These are phyloP conservation scores for Sebastes taczanowskii DNA, from an alignment of 2,797 vertebrate species.

Conservation along the genomic window DNA sequence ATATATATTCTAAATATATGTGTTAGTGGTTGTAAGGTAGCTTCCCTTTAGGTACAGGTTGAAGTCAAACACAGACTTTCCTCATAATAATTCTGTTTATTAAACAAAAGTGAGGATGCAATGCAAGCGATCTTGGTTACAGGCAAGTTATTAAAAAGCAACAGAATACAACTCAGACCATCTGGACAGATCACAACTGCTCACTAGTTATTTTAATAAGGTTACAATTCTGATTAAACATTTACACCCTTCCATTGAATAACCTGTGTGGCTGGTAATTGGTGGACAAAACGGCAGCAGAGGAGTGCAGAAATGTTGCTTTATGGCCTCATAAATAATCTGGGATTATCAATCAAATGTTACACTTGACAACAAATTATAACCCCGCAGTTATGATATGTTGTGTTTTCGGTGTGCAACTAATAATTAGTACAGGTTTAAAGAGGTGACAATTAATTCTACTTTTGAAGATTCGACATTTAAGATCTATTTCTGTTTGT, in stretches of 20 bases:
- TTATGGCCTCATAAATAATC: not conserved
- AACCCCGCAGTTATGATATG: not conserved
- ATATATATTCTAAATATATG: too few relatives aligned
- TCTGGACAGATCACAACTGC: slow-evolving; percentile 25
- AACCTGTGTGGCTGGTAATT: not conserved
- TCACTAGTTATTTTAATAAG: not conserved
- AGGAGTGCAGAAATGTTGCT: not conserved
- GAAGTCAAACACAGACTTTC: not conserved
- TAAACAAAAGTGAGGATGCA: slow-evolving; percentile 42
- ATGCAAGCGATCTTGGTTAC: slow-evolving; percentile 53
- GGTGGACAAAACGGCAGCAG: not conserved
- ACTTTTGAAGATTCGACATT: not conserved
- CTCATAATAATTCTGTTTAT: slow-evolving; percentile 19
- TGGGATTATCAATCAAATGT: not conserved
- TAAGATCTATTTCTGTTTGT: not conserved
- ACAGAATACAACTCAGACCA: slow-evolving; percentile 35
- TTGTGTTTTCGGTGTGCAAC: not conserved
- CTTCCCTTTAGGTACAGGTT: not conserved
- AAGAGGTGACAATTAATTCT: not conserved
- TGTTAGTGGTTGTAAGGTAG: not conserved
- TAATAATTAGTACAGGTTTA: not conserved
- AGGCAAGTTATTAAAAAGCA: slow-evolving; percentile 65
- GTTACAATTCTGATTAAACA: slow-evolving; percentile 11
- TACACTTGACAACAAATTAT: not conserved
- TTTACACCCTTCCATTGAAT: not conserved